Base-by-base conservation (phyloP, 2,797 vertebrate genomes). In the Anguilla anguilla region DNA sequence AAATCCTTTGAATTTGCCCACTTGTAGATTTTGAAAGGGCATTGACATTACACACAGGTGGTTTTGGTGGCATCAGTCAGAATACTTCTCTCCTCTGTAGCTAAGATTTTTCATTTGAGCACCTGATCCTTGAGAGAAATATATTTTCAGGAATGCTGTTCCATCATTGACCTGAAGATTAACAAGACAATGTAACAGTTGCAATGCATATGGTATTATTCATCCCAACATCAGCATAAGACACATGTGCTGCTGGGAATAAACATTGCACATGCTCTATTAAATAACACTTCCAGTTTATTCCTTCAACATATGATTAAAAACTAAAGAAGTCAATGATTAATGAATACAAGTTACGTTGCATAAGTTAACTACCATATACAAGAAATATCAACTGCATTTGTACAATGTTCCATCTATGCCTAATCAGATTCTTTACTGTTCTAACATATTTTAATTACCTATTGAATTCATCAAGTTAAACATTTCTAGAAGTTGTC, bases 31-130 rank as follows among this genome's bases (percentile, higher is more conserved):
- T 46, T 46, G 19, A 17, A 19, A 51, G 61, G 46, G 35, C 51
- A 5, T 35, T 57, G n/a, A 74, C 64, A 72, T 84, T 53, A 84
- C 61, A 83, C 15, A 49, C 64, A 74, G 49, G 61, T 69, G 64
- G 25, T n/a, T 28, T 69, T 25, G 25, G 25, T n/a, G 22, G 7
- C 64, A 67, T 61, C 22, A 25, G 64, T 25, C 64, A n/a, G 64
- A 22, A 25, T 53, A 59, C 39, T 46, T 46, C 69, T 39, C 7
- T 85, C 53, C n/a, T 43, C 22, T 43, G 35, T n/a, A n/a, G 35
- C 69, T 79, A 31, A 61, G 69, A 53, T 85, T 31, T n/a, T 13
- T 25, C 13, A 46, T 53, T 72, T 28, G 25, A 72, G 64, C 17
- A 77, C 31, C 57, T 85, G 59, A 77, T 31, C 85, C 64, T 53